Conservation (phyloP, 35 echinoderm and acorn worm genomes). For the Ptychodera flava region DNA sequence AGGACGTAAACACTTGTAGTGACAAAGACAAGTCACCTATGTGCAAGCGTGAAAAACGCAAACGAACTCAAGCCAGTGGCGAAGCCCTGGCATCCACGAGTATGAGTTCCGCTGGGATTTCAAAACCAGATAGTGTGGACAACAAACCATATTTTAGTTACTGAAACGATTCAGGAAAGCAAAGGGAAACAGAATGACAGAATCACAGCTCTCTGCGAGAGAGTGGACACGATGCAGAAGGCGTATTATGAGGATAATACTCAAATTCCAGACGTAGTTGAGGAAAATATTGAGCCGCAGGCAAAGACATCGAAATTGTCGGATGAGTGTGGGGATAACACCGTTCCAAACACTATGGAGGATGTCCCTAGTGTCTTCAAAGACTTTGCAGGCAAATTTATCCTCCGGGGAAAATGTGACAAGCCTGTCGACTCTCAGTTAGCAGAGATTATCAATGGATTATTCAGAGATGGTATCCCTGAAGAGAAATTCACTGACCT, state of each 20-base stretch:
- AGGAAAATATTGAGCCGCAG: neutral
- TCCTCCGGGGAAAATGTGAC: neutral
- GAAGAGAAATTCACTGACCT: neutral
- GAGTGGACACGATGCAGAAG: neutral
- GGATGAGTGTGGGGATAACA: neutral
- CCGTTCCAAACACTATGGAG: neutral
- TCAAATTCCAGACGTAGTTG: too few species aligned
- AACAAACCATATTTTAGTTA: neutral
- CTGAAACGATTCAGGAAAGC: neutral
- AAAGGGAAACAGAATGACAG: neutral
- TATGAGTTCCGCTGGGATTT: neutral
- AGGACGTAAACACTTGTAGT: neutral
- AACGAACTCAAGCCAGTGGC: neutral
- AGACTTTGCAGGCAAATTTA: conserved; percentile 10
- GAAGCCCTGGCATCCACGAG: neutral
- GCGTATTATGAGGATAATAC: too few species aligned
- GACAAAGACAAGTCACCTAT: neutral
- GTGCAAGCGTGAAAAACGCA: neutral
- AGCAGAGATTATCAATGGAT: conserved; percentile 3
- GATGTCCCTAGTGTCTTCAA: neutral
- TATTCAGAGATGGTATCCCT: conserved; percentile 14
- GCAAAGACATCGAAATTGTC: neutral
- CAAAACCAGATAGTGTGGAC: neutral
- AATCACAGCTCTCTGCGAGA: neutral
- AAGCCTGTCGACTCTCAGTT: neutral